Conservation (phyloP, 2,113 vertebrate genomes). For the Neopipo cinnamomea region DNA sequence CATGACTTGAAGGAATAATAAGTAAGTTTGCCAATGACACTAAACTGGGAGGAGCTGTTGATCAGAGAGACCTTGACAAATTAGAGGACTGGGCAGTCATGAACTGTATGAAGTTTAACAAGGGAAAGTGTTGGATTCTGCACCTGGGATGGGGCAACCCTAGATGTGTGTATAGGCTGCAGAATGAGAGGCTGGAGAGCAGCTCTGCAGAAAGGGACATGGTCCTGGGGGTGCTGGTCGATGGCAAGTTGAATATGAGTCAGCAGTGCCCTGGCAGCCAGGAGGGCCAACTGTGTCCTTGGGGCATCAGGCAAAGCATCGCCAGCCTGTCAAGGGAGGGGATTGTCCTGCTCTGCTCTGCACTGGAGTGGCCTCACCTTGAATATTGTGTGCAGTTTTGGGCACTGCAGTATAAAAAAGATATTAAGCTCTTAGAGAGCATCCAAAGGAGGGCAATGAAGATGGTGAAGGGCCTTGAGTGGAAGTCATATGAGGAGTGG, state of each 20-base stretch:
- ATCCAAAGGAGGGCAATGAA: neutral
- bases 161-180: neutral
- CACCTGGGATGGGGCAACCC: neutral
- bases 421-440: neutral
- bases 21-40: neutral
- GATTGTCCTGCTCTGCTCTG: neutral
- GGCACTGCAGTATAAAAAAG: too few relatives aligned
- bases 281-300: rapidly evolving
- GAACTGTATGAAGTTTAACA: neutral
- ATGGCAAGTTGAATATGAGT: rapidly evolving
- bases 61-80: neutral
- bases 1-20: neutral
- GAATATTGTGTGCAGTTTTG: rapidly evolving
- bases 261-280: neutral
- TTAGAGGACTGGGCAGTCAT: neutral
- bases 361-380: neutral
- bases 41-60: neutral
- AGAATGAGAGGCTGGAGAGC: neutral
- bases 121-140: neutral
- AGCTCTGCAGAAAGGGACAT: neutral
- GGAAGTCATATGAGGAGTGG: neutral
- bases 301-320: neutral
- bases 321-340: rapidly evolving
- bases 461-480: neutral
- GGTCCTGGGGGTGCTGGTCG: rapidly evolving